These are phyloP conservation scores for Clitarchus hookeri DNA, from an alignment of 2,888 invertebrate genomes.

Conservation along the genomic window DNA sequence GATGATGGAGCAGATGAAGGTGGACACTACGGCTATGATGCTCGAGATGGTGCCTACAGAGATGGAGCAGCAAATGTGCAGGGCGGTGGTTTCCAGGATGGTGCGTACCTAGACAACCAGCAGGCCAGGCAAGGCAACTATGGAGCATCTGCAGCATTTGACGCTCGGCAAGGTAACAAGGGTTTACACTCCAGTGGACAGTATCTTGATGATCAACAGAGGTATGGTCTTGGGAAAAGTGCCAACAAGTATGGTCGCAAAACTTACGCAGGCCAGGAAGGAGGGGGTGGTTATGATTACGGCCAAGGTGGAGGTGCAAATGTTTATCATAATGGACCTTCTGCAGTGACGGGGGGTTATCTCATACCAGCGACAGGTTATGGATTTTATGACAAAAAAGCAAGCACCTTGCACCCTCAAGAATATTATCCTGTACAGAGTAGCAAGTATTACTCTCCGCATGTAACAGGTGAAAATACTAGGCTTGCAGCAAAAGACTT, in stretches of 20 bases:
- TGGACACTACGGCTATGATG: conserved; percentile 34
- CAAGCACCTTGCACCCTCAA: background rate
- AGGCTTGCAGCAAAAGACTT: background rate
- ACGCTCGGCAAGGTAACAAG: conserved; percentile 29
- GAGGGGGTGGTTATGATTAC: background rate
- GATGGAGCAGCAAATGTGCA: conserved; percentile 31
- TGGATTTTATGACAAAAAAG: conserved; percentile 11
- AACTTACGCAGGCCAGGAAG: conserved; percentile 15
- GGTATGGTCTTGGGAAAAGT: conserved; percentile 31
- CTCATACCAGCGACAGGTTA: conserved; percentile 16
- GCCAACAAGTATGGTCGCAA: conserved; percentile 27
- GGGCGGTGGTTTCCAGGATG: conserved; percentile 33
- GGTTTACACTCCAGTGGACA: conserved; percentile 30
- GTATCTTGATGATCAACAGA: conserved; percentile 32
- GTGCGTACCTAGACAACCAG: conserved; percentile 27
- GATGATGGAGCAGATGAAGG: conserved; percentile 42
- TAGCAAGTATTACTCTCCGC: background rate
- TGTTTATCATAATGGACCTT: background rate
- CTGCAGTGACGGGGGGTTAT: conserved; percentile 22
- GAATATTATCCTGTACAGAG: background rate
- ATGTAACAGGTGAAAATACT: background rate
- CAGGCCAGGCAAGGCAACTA: conserved; percentile 33
- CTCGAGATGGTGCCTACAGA: conserved; percentile 32
- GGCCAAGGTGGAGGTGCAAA: background rate
- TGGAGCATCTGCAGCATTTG: conserved; percentile 26